A percentile compares a stretch with the other conserved stretches of the same genome.
phyloP scores from a whole-genome alignment of 2,113 vertebrate species.

The Aptenodytes patagonicus region DNA sequence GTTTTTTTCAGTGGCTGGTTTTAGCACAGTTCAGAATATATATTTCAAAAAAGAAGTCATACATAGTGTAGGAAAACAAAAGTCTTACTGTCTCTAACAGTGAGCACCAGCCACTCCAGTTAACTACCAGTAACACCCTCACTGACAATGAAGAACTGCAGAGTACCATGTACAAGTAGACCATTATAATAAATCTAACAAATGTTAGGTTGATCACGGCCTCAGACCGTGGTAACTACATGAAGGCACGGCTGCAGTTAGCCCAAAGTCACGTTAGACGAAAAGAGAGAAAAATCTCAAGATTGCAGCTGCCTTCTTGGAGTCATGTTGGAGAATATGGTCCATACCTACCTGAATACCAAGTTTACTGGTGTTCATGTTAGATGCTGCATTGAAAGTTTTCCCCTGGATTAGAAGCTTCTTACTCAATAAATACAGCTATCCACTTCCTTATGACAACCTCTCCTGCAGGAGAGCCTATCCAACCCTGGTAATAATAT shows the following conservation, averaged over 20 bases:
- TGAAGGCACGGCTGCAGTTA: not conserved
- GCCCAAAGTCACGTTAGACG: not conserved
- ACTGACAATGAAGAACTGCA: not conserved
- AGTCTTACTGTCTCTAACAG: not conserved
- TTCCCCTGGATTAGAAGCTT: not conserved
- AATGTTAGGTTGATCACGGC: accelerated
- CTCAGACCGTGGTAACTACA: not conserved
- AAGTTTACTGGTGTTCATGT: not conserved
- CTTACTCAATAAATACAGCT: not conserved
- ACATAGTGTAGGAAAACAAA: not conserved
- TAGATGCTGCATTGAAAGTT: not conserved
- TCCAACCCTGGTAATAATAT: accelerated
- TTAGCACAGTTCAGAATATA: not conserved
- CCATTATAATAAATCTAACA: not conserved
- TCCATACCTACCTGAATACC: not conserved
- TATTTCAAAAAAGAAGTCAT: not conserved
- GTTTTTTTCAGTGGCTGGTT: not conserved
- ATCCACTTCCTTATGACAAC: accelerated
- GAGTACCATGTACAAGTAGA: not conserved
- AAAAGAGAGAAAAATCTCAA: not conserved
- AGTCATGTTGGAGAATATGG: too few species aligned
- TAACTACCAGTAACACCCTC: not conserved
- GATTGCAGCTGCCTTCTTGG: too few species aligned
- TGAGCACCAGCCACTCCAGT: not conserved
- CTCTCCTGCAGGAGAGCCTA: not conserved